Evolutionary conservation across 2,797 vertebrate genomes (phyloP).

Genomic region (Ataeniobius toweri): DNA sequence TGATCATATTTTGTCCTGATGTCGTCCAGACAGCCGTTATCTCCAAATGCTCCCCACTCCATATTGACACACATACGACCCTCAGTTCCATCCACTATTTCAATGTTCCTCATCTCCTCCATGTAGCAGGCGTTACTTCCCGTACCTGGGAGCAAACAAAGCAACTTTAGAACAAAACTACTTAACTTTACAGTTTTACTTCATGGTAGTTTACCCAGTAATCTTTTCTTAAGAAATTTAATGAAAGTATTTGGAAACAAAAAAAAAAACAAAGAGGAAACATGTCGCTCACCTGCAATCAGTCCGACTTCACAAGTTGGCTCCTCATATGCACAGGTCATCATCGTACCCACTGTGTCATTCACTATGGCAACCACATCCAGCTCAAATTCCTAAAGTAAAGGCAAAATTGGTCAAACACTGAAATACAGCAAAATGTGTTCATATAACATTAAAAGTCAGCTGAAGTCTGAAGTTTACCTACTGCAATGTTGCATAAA

Average conservation of each 20-base stretch:
- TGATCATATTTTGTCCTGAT: constrained; percentile 93
- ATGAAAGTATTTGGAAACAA: background rate
- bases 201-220: background rate
- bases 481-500: too few species aligned
- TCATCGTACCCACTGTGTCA: constrained; percentile 98
- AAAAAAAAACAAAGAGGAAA: background rate
- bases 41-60: constrained; percentile 98
- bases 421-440: background rate
- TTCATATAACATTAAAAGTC: background rate
- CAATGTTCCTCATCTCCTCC: constrained; percentile 93
- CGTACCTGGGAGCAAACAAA: constrained; percentile 82
- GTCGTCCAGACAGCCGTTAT: constrained; percentile 96
- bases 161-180: background rate
- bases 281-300: constrained; percentile 86
- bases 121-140: constrained; percentile 98
- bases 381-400: constrained; percentile 92
- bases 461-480: background rate
- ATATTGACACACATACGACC: constrained; percentile 98
- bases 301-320: constrained; percentile 96
- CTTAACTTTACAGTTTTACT: background rate
- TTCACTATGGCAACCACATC: constrained; percentile 98
- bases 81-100: constrained; percentile 86
- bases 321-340: constrained; percentile 99
- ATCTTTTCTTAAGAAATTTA: background rate
- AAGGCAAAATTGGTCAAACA: background rate